Percentiles rank a stretch among this genome's conserved stretches.
Evolutionary conservation across 2,113 vertebrate species (phyloP).

Genomic region (Setophaga kirtlandii): DNA sequence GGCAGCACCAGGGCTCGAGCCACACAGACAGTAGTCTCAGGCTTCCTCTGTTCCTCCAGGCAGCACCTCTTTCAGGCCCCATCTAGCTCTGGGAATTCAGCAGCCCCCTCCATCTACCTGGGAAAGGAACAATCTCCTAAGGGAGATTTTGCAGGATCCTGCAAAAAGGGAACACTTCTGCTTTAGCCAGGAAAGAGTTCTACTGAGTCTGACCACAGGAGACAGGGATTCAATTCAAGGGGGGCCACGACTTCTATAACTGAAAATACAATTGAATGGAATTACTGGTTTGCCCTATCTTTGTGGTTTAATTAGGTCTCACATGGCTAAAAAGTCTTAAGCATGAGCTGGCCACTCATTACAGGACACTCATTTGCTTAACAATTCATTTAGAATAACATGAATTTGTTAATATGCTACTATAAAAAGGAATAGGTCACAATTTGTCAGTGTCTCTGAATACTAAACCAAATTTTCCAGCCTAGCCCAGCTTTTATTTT

Average conservation of each 20-base stretch:
- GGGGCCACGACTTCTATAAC: not conserved
- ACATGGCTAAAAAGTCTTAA: not conserved
- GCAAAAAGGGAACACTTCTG: not conserved
- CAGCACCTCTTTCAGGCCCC: not conserved
- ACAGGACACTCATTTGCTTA: not conserved
- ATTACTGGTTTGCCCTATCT: slow-evolving; percentile 15
- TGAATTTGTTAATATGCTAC: not conserved
- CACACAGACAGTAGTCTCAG: not conserved
- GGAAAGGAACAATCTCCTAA: not conserved
- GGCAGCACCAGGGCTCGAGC: not conserved
- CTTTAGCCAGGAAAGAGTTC: not conserved
- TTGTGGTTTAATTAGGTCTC: not conserved
- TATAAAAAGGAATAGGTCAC: not conserved
- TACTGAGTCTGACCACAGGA: not conserved
- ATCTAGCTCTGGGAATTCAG: not conserved
- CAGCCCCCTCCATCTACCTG: not conserved
- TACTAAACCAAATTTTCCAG: not conserved
- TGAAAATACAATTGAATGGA: slow-evolving; percentile 23
- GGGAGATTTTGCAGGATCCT: not conserved
- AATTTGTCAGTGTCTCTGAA: not conserved
- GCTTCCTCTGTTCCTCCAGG: not conserved
- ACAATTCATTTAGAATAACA: not conserved
- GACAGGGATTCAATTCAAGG: not conserved
- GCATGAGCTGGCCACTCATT: not conserved
- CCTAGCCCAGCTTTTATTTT: not conserved